These are phyloP conservation scores for Acleris cristana DNA, from an alignment of 2,888 invertebrate genomes.

Conservation along the genomic window DNA sequence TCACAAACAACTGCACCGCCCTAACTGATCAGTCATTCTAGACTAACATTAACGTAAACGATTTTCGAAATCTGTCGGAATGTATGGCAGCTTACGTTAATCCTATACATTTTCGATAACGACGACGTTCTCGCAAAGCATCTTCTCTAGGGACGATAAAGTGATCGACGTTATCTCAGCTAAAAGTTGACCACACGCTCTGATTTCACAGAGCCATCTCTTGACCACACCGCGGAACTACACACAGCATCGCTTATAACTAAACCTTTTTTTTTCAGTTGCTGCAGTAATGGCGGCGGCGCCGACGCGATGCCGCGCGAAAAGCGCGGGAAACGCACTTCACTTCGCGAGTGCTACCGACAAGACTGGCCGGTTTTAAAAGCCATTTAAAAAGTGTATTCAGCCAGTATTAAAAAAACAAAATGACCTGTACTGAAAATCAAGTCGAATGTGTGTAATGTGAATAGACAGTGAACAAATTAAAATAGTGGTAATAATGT, in stretches of 20 bases:
- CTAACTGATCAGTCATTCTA: too few relatives aligned
- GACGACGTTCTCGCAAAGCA: too few relatives aligned
- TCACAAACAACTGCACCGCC: too few relatives aligned
- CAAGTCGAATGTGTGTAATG: conserved; percentile 2
- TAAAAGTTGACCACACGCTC: too few relatives aligned
- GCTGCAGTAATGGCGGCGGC: conserved; percentile 58
- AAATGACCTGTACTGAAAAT: conserved; percentile 14
- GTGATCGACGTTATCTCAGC: too few relatives aligned
- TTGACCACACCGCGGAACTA: neutral
- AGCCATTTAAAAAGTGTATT: conserved; percentile 5
- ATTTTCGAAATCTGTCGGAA: too few relatives aligned
- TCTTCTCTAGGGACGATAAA: too few relatives aligned
- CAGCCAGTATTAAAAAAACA: conserved; percentile 6
- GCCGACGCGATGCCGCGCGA: conserved; percentile 44
- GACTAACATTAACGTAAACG: too few relatives aligned
- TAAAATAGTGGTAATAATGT: conserved; percentile 35
- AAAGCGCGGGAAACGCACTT: conserved; percentile 40
- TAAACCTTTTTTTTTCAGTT: conserved; percentile 51
- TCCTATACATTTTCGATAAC: too few relatives aligned
- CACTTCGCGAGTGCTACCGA: conserved; percentile 35
- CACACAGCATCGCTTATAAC: conserved; percentile 38
- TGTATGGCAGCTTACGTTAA: too few relatives aligned
- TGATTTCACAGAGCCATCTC: too few relatives aligned
- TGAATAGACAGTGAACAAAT: conserved; percentile 20
- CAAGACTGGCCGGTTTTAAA: conserved; percentile 11